These are phyloP conservation scores for Cynaeus angustus DNA, from an alignment of 2,888 invertebrate genomes.

Conservation along the genomic window DNA sequence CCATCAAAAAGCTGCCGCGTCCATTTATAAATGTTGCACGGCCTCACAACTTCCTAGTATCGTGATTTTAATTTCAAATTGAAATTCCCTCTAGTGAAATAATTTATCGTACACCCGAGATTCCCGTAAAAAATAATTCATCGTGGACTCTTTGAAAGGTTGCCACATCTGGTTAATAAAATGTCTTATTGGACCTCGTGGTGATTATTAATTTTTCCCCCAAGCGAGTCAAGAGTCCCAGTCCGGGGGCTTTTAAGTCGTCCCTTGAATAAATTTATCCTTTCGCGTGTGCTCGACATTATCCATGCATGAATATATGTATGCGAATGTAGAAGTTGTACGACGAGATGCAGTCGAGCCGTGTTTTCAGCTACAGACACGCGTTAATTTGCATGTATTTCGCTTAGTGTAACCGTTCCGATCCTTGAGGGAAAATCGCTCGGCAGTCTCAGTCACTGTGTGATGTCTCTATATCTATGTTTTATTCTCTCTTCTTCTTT, in stretches of 20 bases:
- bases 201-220: conserved; percentile 43
- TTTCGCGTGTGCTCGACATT: conserved; percentile 46
- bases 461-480: conserved; percentile 29
- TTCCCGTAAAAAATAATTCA: conserved; percentile 30
- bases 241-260: conserved; percentile 30
- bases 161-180: conserved; percentile 28
- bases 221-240: conserved; percentile 15
- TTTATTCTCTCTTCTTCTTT: conserved; percentile 35
- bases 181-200: conserved; percentile 21
- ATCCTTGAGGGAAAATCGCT: conserved; percentile 48
- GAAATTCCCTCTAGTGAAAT: conserved; percentile 25
- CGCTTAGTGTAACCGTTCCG: conserved; percentile 46
- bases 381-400: conserved; percentile 55
- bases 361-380: conserved; percentile 48
- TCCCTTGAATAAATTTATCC: conserved; percentile 48
- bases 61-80: conserved; percentile 36
- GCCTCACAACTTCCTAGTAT: conserved; percentile 7
- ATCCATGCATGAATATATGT: conserved; percentile 52
- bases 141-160: conserved; percentile 20
- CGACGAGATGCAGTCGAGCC: conserved; percentile 47
- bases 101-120: conserved; percentile 28
- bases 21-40: conserved; percentile 12
- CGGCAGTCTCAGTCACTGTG: conserved; percentile 3
- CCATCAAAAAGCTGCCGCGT: neutral
- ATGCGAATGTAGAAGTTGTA: conserved; percentile 52